Percentiles rank a stretch among this genome's conserved stretches.
These are phyloP conservation scores for Eurosta solidaginis DNA, from an alignment of 1,140 invertebrate species.

Conservation along the genomic window DNA sequence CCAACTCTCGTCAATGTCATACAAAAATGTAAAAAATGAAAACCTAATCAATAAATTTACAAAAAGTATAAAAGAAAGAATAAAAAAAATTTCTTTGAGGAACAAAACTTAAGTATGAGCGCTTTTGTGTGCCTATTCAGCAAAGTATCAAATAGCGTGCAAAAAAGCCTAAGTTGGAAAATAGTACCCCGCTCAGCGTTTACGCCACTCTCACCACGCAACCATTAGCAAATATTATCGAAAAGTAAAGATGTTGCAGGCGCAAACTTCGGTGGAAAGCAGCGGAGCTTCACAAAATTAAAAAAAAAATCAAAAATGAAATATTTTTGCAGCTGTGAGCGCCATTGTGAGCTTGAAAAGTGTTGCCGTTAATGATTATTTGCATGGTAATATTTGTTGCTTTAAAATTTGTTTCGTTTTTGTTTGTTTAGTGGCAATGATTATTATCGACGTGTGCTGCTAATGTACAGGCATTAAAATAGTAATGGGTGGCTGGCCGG, in stretches of 20 bases:
- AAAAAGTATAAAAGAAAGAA: not conserved
- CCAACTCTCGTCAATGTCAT: slow-evolving; percentile 17
- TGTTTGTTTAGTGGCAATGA: slow-evolving; percentile 3
- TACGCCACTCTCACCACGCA: too few species aligned
- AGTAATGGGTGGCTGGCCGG: not conserved
- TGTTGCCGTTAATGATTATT: slow-evolving; percentile 3
- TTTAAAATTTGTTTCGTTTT: not conserved
- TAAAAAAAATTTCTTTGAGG: not conserved
- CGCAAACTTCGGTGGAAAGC: not conserved
- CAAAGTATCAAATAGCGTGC: too few species aligned
- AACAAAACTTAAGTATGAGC: not conserved
- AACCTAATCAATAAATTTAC: slow-evolving; percentile 20
- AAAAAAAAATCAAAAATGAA: slow-evolving; percentile 5
- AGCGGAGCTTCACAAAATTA: too few species aligned
- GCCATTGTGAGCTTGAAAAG: not conserved
- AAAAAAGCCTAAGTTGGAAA: too few species aligned
- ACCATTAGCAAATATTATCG: too few species aligned
- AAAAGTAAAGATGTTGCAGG: too few species aligned
- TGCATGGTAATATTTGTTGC: not conserved
- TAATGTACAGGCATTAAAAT: slow-evolving; percentile 6
- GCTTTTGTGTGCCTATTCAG: too few species aligned
- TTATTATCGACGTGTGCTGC: slow-evolving; percentile 8
- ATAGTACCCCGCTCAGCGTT: too few species aligned
- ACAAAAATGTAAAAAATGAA: not conserved
- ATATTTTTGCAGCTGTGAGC: not conserved